Percentiles rank a stretch among this genome's conserved stretches.
Evolutionary conservation across 2,113 vertebrate genomes (phyloP).

Genomic region (Oryzias melastigma): DNA sequence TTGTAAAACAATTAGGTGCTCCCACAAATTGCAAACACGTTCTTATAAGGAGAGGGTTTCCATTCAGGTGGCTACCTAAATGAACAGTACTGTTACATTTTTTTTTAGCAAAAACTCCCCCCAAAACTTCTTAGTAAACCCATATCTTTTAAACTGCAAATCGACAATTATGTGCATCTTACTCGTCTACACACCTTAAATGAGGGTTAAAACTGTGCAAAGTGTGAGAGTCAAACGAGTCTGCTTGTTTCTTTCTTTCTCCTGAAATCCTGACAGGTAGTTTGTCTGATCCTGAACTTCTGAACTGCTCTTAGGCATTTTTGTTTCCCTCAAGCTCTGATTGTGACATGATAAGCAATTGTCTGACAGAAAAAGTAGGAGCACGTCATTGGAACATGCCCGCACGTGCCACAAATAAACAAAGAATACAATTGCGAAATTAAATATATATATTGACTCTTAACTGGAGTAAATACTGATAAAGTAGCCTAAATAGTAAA

Average conservation of each 20-base stretch:
- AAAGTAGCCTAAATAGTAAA: too few relatives aligned
- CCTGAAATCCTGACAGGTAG: background rate
- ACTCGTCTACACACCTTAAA: background rate
- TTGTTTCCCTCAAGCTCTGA: slow-evolving; percentile 36
- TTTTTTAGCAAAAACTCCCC: background rate
- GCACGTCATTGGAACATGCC: slow-evolving; percentile 34
- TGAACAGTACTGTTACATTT: too few relatives aligned
- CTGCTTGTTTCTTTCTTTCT: too few relatives aligned
- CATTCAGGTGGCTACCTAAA: too few relatives aligned
- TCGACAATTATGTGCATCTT: background rate
- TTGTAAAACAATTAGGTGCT: slow-evolving; percentile 31
- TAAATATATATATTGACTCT: too few relatives aligned
- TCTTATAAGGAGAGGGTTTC: background rate
- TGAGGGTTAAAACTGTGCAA: background rate
- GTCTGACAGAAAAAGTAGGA: slow-evolving; percentile 33
- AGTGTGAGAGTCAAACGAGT: too few relatives aligned
- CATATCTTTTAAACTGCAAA: background rate
- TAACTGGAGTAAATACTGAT: too few relatives aligned
- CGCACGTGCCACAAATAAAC: slow-evolving; percentile 40
- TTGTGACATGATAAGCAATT: slow-evolving; percentile 53
- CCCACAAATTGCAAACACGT: slow-evolving; percentile 14
- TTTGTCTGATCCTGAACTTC: slow-evolving; percentile 47
- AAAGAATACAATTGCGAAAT: too few relatives aligned
- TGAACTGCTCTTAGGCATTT: slow-evolving; percentile 43
- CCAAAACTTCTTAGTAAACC: background rate